A percentile compares a stretch with the other conserved stretches of the same genome.
These are phyloP conservation scores for Dascillus cervinus DNA, from an alignment of 2,888 invertebrate genomes.

Conservation along the genomic window DNA sequence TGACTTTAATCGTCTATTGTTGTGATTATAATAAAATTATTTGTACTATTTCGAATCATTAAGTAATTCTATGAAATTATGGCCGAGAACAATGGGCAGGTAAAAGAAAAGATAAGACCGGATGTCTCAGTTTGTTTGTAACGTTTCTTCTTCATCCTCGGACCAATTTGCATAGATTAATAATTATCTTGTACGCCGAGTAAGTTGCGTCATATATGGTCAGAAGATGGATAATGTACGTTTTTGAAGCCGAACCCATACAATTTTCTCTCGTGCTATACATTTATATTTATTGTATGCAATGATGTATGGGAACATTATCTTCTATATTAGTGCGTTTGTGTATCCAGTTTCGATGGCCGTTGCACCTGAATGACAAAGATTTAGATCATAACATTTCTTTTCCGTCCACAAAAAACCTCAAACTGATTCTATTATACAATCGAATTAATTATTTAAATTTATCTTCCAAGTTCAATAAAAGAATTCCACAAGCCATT, in stretches of 20 bases:
- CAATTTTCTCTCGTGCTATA: slow-evolving; percentile 20
- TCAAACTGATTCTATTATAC: too few relatives aligned
- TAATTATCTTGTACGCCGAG: slow-evolving; percentile 17
- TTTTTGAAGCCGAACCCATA: slow-evolving; percentile 18
- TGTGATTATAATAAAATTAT: slow-evolving; percentile 16
- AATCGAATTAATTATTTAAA: too few relatives aligned
- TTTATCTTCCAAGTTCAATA: too few relatives aligned
- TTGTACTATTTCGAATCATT: slow-evolving; percentile 6
- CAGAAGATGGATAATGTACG: slow-evolving; percentile 17
- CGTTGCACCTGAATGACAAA: too few relatives aligned
- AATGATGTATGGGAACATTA: slow-evolving; percentile 20
- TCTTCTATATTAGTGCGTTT: slow-evolving; percentile 12
- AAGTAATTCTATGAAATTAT: slow-evolving; percentile 14
- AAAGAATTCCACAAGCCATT: too few relatives aligned
- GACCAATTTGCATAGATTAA: slow-evolving; percentile 23
- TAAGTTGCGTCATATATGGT: slow-evolving; percentile 14
- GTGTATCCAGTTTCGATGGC: slow-evolving; percentile 18
- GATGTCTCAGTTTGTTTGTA: slow-evolving; percentile 5
- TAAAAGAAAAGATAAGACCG: slow-evolving; percentile 7
- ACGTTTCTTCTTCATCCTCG: slow-evolving; percentile 2
- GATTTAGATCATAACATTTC: too few relatives aligned
- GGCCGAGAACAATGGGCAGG: slow-evolving; percentile 12
- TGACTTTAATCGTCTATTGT: slow-evolving; percentile 15
- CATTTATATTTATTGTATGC: slow-evolving; percentile 14
- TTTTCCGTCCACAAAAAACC: too few relatives aligned